Percentiles rank a stretch among this genome's conserved stretches.
Evolutionary conservation across 1,140 invertebrate genomes (phyloP).

Genomic region (Sitodiplosis mosellana): DNA sequence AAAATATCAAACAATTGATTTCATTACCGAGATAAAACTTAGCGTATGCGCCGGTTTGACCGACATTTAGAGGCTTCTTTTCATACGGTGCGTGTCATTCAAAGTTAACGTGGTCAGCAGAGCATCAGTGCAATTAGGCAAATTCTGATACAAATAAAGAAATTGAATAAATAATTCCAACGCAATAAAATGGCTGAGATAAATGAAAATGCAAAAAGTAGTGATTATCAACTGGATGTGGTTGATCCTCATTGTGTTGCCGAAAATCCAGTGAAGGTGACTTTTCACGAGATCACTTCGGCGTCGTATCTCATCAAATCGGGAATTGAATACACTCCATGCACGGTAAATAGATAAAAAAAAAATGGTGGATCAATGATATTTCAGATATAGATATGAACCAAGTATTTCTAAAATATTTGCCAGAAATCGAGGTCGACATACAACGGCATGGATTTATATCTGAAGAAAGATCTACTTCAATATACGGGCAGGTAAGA

Average conservation of each 20-base stretch:
- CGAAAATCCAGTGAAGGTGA: conserved; percentile 48
- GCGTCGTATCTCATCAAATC: conserved; percentile 74
- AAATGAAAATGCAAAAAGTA: no score
- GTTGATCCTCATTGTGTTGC: conserved; percentile 12
- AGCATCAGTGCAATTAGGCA: no score
- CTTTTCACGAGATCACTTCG: conserved; percentile 75
- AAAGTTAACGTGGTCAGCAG: no score
- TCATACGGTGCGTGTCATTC: no score
- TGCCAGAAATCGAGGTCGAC: conserved; percentile 9
- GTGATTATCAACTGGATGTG: no score
- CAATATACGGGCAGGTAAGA: conserved; percentile 57
- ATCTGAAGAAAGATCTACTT: conserved; percentile 61
- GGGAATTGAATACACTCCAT: conserved; percentile 68
- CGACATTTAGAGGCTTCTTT: no score
- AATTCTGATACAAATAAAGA: no score
- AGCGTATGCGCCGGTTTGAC: no score
- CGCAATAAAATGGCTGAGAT: no score
- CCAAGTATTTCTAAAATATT: conserved; percentile 39
- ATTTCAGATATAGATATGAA: conserved; percentile 30
- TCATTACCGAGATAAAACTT: no score
- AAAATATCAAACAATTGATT: no score
- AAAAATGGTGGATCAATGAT: neutral
- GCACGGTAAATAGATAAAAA: conserved; percentile 37
- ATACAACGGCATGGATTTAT: conserved; percentile 39
- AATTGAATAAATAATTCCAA: no score